Base-by-base conservation (phyloP, 2,113 vertebrate species). In the Notothenia coriiceps region DNA sequence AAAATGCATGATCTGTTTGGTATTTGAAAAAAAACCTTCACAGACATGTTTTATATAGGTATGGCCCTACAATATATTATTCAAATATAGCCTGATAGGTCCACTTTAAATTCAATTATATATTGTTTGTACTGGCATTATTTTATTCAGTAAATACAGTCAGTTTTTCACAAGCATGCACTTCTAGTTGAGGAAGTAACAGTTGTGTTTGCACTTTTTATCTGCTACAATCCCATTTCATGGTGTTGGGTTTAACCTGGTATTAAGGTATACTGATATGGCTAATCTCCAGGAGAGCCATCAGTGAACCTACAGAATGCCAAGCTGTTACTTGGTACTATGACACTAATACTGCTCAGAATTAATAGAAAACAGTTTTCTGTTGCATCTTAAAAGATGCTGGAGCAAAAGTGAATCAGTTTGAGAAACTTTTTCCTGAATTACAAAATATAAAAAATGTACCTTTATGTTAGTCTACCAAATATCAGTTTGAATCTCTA, bases 211-310 rank as follows among this genome's bases (percentile, higher is more conserved):
- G 79, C 56, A 84, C 55, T 80, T 87, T 88, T 91, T 91, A 87
- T 92, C 87, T 68, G 55, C 33, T 43, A 0, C 80, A 84, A 91
- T 89, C 84, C 91, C 56, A 89, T 91, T 89, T 92, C 86, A 88
- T 85, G 84, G 77, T 77, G 40, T 59, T 78, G 75, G 77, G 33
- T 76, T 64, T 88, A 80, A 88, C 89, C 86, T 88, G 83, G 80
- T 56, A 82, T 89, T 90, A 82, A 77, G 52, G 66, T 82, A 87
- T 69, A 89, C 77, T 80, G 87, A 90, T 77, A 79, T 81, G 59
- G 80, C 71, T 83, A 88, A 91, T 89, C 89, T 86, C 74, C 63
- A 6, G 62, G 83, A 86, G 85, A 86, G 86, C 81, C 83, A 88
- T 86, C 88, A 81, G 71, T 33, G 72, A 85, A 79, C 73, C 71